Conservation (phyloP, 2,113 vertebrate species). For the Macrotus californicus region DNA sequence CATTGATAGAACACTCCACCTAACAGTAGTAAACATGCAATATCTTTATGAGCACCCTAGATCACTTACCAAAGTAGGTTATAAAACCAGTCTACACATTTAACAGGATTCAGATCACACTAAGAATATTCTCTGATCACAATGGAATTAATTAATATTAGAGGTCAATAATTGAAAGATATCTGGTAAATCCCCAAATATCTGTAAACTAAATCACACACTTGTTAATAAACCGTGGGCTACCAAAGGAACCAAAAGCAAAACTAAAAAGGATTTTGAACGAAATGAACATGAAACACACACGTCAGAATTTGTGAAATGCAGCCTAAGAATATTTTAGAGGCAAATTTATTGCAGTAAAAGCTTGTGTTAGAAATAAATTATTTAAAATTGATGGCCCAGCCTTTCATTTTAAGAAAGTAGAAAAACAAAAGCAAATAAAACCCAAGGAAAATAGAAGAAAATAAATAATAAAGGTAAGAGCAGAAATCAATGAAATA, state of each 20-base stretch:
- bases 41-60: neutral
- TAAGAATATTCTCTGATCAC: neutral
- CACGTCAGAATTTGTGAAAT: neutral
- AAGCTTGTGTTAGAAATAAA: neutral
- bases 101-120: neutral
- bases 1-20: neutral
- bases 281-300: neutral
- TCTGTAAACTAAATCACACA: neutral
- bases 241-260: neutral
- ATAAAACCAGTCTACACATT: neutral
- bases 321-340: neutral
- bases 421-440: neutral
- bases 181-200: neutral
- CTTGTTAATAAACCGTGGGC: neutral
- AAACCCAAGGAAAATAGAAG: neutral
- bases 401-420: neutral
- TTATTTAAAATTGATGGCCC: neutral
- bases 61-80: neutral
- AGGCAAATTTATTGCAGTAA: neutral
- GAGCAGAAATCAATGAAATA: neutral
- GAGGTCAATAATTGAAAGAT: neutral
- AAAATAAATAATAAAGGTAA: neutral
- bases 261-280: neutral
- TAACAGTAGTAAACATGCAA: neutral
- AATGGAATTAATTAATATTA: neutral